Percentiles rank a stretch among this genome's conserved stretches.
Conservation (phyloP, 2,888 invertebrate species). For the Mimumesa dahlbomi region DNA sequence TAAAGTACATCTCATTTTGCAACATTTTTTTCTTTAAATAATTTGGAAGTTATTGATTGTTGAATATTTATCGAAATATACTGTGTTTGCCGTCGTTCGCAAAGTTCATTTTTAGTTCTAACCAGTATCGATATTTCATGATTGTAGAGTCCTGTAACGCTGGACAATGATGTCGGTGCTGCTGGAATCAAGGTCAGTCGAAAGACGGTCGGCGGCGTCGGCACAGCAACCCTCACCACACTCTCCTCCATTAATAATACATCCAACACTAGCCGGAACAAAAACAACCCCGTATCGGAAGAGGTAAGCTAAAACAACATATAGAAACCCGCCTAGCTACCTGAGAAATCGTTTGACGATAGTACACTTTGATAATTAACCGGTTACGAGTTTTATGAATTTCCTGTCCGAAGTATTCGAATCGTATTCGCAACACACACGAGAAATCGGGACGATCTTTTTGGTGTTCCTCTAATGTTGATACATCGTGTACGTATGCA, state of each 20-base stretch:
- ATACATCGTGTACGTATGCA: background rate
- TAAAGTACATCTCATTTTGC: too few relatives aligned
- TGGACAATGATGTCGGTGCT: constrained; percentile 79
- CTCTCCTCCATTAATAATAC: constrained; percentile 78
- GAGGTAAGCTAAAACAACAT: constrained; percentile 72
- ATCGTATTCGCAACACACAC: background rate
- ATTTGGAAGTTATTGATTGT: too few relatives aligned
- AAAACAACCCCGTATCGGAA: constrained; percentile 76
- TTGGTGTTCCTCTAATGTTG: background rate
- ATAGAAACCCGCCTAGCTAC: background rate
- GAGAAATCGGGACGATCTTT: constrained; percentile 19
- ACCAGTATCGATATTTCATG: too few relatives aligned
- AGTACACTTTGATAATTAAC: constrained; percentile 31
- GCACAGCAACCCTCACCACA: constrained; percentile 78
- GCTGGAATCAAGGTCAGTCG: constrained; percentile 78
- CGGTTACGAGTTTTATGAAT: constrained; percentile 19
- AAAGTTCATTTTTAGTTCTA: too few relatives aligned
- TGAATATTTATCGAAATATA: too few relatives aligned
- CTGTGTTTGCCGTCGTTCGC: too few relatives aligned
- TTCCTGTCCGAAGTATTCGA: constrained; percentile 14
- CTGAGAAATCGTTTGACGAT: too few relatives aligned
- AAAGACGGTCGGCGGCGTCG: constrained; percentile 78
- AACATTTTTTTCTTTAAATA: too few relatives aligned
- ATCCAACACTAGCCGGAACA: constrained; percentile 74
- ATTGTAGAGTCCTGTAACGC: constrained; percentile 79